Percentiles rank a stretch among this genome's conserved stretches.
Conservation (phyloP, 1,140 invertebrate species). For the Drosophila pachea region DNA sequence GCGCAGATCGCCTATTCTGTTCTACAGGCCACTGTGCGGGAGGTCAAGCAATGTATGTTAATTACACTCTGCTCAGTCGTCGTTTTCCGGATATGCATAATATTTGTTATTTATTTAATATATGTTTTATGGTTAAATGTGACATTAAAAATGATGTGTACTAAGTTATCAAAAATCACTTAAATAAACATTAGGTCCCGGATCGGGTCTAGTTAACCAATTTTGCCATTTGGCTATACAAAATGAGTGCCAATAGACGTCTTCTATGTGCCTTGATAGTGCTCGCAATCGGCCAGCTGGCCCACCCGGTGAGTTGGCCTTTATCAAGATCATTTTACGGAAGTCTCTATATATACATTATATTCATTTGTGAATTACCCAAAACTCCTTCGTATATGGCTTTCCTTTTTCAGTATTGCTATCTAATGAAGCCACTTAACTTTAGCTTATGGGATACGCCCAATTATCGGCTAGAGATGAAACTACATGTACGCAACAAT, state of each 20-base stretch:
- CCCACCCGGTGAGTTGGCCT: constrained; percentile 36
- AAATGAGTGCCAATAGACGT: constrained; percentile 38
- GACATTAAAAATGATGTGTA: constrained; percentile 18
- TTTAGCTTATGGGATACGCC: constrained; percentile 49
- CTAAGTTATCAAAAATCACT: constrained; percentile 52
- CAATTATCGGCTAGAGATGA: constrained; percentile 50
- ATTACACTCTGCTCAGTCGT: not conserved
- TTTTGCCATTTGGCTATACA: constrained; percentile 9
- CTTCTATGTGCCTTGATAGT: constrained; percentile 24
- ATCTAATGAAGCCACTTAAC: constrained; percentile 55
- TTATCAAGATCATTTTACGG: too few relatives aligned
- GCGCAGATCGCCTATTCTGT: too few relatives aligned
- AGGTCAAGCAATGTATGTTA: constrained; percentile 4
- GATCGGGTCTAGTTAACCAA: not conserved
- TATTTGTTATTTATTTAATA: not conserved
- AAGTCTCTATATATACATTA: too few relatives aligned
- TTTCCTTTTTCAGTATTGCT: constrained; percentile 46
- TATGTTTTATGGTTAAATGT: constrained; percentile 1
- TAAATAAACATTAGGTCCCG: constrained; percentile 47
- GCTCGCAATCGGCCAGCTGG: constrained; percentile 35
- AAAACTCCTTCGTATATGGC: too few relatives aligned
- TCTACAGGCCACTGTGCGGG: constrained; percentile 6
- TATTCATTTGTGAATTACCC: not conserved
- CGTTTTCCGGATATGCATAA: too few relatives aligned
- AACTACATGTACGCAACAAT: constrained; percentile 50